Conservation (phyloP, 2,113 vertebrate genomes). For the Gyps fulvus region DNA sequence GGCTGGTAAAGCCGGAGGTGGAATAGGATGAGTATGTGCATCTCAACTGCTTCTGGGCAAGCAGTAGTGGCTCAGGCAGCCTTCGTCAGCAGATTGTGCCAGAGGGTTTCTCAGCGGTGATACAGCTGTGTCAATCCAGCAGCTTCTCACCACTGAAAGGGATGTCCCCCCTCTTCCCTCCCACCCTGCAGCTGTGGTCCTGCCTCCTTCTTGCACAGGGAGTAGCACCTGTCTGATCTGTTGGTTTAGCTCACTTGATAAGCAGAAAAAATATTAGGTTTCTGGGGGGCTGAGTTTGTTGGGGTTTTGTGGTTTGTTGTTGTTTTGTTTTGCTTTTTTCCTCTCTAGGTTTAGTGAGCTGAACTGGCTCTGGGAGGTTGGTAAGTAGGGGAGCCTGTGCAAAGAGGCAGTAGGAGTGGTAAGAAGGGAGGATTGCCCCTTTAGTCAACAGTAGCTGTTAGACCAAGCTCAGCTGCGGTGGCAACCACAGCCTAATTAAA, state of each 20-base stretch:
- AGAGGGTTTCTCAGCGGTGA: background rate
- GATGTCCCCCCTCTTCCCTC: background rate
- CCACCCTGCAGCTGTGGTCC: background rate
- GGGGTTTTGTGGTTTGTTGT: background rate
- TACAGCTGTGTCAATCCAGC: background rate
- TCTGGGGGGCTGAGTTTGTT: background rate
- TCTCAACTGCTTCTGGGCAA: background rate
- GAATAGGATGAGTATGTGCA: background rate
- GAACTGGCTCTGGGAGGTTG: background rate
- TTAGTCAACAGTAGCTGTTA: slow-evolving; percentile 18
- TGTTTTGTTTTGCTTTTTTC: no score
- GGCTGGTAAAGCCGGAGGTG: background rate
- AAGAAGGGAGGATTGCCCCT: background rate
- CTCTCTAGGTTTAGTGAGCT: background rate
- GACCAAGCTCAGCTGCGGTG: background rate
- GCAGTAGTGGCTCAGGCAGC: background rate
- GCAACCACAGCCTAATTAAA: slow-evolving; percentile 14
- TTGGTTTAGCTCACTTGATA: background rate
- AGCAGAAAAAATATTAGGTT: background rate
- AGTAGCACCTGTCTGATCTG: background rate
- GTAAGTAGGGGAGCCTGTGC: background rate
- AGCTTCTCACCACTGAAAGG: background rate
- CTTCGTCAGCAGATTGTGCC: background rate
- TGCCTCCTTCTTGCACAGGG: background rate
- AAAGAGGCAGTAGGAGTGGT: background rate